phyloP scores from a whole-genome alignment of 1,140 invertebrate species.

The Cotesia vestalis region DNA sequence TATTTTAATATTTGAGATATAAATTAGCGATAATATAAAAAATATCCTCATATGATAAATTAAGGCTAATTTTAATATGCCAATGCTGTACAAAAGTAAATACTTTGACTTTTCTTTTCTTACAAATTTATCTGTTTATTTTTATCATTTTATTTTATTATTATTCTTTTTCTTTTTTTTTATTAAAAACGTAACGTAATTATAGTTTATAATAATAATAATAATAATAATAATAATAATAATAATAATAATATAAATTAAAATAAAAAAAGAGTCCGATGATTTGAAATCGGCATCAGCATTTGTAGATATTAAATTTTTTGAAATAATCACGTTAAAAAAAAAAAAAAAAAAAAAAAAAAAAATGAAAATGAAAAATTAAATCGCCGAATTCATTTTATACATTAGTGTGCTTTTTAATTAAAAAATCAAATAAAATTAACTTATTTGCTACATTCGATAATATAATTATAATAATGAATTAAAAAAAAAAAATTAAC shows the following conservation, averaged over 20 bases:
- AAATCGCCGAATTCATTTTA: neutral
- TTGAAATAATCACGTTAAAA: neutral
- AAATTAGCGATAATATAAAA: neutral
- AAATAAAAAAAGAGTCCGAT: too few relatives aligned
- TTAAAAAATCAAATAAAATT: neutral
- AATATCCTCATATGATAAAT: neutral
- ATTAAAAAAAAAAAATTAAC: slow-evolving; percentile 9
- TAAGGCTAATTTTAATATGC: slow-evolving; percentile 51
- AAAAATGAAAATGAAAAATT: neutral
- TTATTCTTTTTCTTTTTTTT: slow-evolving; percentile 6
- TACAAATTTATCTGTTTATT: slow-evolving; percentile 10
- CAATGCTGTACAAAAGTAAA: slow-evolving; percentile 62
- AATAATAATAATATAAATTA: too few relatives aligned
- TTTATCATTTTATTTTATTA: slow-evolving; percentile 1
- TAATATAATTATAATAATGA: too few relatives aligned
- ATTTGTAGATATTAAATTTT: too few relatives aligned
- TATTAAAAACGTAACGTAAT: neutral
- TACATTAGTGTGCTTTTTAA: slow-evolving; percentile 6
- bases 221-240: neutral
- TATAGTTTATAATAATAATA: slow-evolving; percentile 2
- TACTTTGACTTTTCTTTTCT: slow-evolving; percentile 53
- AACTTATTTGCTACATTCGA: neutral
- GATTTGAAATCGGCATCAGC: too few relatives aligned
- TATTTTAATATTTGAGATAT: slow-evolving; percentile 54
- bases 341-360: neutral